A percentile compares a stretch with the other conserved stretches of the same genome.
These are phyloP conservation scores for Bostrychus sinensis DNA, from an alignment of 2,113 vertebrate species.

Conservation along the genomic window DNA sequence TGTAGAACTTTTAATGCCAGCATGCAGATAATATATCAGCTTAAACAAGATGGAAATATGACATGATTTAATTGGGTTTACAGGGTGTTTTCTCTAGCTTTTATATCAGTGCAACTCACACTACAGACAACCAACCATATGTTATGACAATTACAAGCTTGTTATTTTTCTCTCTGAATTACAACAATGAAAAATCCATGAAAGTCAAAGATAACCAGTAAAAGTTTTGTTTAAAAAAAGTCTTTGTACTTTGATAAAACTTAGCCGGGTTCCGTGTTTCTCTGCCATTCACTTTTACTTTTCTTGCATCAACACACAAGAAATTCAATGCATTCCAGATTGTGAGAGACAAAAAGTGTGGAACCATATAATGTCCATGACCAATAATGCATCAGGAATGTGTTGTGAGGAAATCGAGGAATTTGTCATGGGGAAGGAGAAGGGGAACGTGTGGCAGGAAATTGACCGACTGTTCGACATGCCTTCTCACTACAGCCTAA, in stretches of 20 bases:
- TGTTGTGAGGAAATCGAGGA: slow-evolving; percentile 73
- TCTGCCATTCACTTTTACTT: neutral
- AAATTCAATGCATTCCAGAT: slow-evolving; percentile 53
- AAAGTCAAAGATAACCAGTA: slow-evolving; percentile 6
- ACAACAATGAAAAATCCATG: slow-evolving; percentile 1
- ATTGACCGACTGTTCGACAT: slow-evolving; percentile 63
- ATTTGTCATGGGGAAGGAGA: slow-evolving; percentile 71
- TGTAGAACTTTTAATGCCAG: slow-evolving; percentile 26
- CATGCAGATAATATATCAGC: slow-evolving; percentile 13
- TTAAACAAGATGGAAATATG: slow-evolving; percentile 24
- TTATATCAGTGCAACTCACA: neutral
- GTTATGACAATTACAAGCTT: neutral
- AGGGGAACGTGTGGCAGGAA: slow-evolving; percentile 60
- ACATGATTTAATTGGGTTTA: slow-evolving; percentile 10
- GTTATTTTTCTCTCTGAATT: slow-evolving; percentile 2
- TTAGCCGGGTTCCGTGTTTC: neutral
- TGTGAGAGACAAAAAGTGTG: slow-evolving; percentile 40
- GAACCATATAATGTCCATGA: slow-evolving; percentile 66
- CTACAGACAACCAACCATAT: neutral
- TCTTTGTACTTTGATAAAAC: slow-evolving; percentile 22
- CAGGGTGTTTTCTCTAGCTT: neutral
- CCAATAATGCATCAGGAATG: slow-evolving; percentile 74
- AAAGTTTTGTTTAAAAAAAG: slow-evolving; percentile 14
- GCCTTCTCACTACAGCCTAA: slow-evolving; percentile 57
- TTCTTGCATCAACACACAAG: slow-evolving; percentile 27